Percentiles rank a stretch among this genome's conserved stretches.
phyloP scores from a whole-genome alignment of 2,888 invertebrate genomes.

The Drosophila trichaetosa region DNA sequence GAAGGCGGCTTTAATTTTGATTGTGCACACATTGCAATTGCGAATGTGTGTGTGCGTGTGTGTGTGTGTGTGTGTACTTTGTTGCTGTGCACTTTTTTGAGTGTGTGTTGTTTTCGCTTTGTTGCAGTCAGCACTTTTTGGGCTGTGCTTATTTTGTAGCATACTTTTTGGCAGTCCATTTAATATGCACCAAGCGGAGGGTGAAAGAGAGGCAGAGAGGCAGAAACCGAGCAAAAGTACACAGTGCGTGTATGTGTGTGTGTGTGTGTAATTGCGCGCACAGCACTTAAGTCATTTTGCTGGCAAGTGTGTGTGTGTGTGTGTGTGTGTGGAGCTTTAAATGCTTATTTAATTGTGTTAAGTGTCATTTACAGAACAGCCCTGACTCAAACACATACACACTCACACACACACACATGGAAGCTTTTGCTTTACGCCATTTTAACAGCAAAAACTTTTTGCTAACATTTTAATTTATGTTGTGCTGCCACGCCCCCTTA shows the following conservation, averaged over 20 bases:
- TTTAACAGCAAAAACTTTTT: slow-evolving; percentile 72
- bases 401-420: not conserved
- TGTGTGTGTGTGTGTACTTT: slow-evolving; percentile 6
- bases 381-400: slow-evolving; percentile 11
- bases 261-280: slow-evolving; percentile 56
- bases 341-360: slow-evolving; percentile 81
- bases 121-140: slow-evolving; percentile 59
- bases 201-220: not conserved
- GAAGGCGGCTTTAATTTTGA: slow-evolving; percentile 55
- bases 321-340: slow-evolving; percentile 64
- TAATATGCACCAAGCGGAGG: slow-evolving; percentile 56
- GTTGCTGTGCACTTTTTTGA: slow-evolving; percentile 9
- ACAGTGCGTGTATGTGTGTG: slow-evolving; percentile 12
- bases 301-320: slow-evolving; percentile 24
- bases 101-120: slow-evolving; percentile 34
- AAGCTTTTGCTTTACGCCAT: slow-evolving; percentile 50
- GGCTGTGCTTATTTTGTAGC: slow-evolving; percentile 56
- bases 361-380: slow-evolving; percentile 75
- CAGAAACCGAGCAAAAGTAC: not conserved
- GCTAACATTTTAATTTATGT: slow-evolving; percentile 79
- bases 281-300: slow-evolving; percentile 60
- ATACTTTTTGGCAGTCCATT: slow-evolving; percentile 71
- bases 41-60: slow-evolving; percentile 1
- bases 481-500: slow-evolving; percentile 33
- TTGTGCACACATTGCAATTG: slow-evolving; percentile 60